Base-by-base conservation (phyloP, 2,113 vertebrate genomes). In the Pristiophorus japonicus region DNA sequence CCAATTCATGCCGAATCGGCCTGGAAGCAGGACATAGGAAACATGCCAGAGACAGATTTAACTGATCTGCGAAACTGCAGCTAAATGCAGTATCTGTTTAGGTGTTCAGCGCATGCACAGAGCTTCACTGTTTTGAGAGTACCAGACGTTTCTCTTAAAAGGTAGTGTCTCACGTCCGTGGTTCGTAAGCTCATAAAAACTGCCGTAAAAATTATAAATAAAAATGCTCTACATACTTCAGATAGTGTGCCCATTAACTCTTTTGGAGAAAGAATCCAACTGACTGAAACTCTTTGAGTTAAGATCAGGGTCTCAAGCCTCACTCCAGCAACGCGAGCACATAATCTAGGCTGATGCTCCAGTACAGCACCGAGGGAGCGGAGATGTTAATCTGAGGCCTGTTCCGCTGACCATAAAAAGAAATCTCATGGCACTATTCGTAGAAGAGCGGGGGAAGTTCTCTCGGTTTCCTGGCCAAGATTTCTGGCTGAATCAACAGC, bases 11-110 rank as follows among this genome's bases (percentile, higher is more conserved):
- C n/a, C 7, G 59, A 92, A 92, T 63, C 18, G 16, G 88, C 20
- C 12, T 92, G 88, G 59, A 63, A 65, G 20, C 88, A 92, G 59
- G 88, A 92, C 59, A 38, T n/a, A n/a, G 59, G 88, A 92, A 63
- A 63, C 16, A 8, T 63, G 88, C 88, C 59, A 63, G 88, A 63
- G 59, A 34, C 59, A 38, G 59, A 63, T 65, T 92, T 38, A 92
- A 92, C 59, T 63, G 88, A 92, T 92, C 14, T 92, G 55, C 42
- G 88, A 63, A 63, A 63, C 5, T 92, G n/a, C 34, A 65, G 16
- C 88, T 92, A 92, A 92, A 92, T 38, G 88, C 88, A 92, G 59
- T 62, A 38, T 63, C 88, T 92, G 88, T 92, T 92, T 92, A 63
- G 88, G 59, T 65, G 59, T 62, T 16, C 59, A 38, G 59, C 1